Percentiles rank a stretch among this genome's conserved stretches.
phyloP scores from a whole-genome alignment of 1,140 invertebrate genomes.

The Leptinotarsa lineolata region DNA sequence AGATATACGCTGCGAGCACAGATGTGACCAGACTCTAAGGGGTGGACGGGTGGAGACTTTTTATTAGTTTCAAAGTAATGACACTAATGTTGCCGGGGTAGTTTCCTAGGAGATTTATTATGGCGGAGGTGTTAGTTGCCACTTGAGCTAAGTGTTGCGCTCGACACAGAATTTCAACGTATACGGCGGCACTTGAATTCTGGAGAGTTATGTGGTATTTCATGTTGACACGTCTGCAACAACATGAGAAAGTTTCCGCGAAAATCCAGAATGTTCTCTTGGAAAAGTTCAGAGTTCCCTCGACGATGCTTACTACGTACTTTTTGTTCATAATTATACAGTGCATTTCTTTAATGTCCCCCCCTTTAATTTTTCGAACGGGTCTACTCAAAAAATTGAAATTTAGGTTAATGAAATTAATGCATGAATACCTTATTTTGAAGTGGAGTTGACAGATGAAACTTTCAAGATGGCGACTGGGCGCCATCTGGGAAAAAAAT shows the following conservation, averaged over 20 bases:
- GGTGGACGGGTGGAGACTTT: slow-evolving; percentile 14
- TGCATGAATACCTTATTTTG: too few relatives aligned
- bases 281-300: not conserved
- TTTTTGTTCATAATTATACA: too few relatives aligned
- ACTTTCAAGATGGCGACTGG: too few relatives aligned
- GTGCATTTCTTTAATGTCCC: too few relatives aligned
- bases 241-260: slow-evolving; percentile 1
- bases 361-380: too few relatives aligned
- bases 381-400: too few relatives aligned
- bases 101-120: slow-evolving; percentile 26
- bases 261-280: not conserved
- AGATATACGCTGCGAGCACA: slow-evolving; percentile 22
- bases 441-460: too few relatives aligned
- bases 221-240: not conserved
- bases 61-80: slow-evolving; percentile 30
- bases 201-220: slow-evolving; percentile 11
- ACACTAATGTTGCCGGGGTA: slow-evolving; percentile 26
- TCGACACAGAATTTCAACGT: slow-evolving; percentile 17
- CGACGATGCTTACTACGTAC: too few relatives aligned
- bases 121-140: slow-evolving; percentile 22
- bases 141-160: slow-evolving; percentile 22
- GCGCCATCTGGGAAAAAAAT: too few relatives aligned
- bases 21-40: slow-evolving; percentile 15
- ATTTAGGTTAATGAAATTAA: too few relatives aligned
- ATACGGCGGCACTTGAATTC: not conserved